A percentile compares a stretch with the other conserved stretches of the same genome.
phyloP scores from a whole-genome alignment of 2,888 invertebrate species.

The Keiferia lycopersicella region DNA sequence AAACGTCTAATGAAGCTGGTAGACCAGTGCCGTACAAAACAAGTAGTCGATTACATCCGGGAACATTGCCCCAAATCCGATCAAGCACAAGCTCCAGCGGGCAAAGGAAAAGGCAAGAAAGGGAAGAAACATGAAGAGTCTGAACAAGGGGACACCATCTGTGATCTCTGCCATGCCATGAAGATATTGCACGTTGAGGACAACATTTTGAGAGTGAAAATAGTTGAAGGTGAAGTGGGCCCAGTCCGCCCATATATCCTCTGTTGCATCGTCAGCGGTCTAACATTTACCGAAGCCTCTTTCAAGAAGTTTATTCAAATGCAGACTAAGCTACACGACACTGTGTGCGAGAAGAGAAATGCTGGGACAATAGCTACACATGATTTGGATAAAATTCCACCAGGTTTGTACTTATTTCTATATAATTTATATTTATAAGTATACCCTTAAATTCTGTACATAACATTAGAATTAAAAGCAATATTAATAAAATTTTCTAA shows the following conservation, averaged over 20 bases:
- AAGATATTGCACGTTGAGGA: constrained; percentile 77
- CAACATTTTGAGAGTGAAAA: constrained; percentile 71
- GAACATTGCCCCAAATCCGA: constrained; percentile 81
- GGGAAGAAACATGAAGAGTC: constrained; percentile 66
- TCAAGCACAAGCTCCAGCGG: constrained; percentile 43
- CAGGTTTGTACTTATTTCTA: constrained; percentile 60
- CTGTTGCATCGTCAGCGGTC: constrained; percentile 85
- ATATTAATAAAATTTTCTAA: too few species aligned
- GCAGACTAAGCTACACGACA: constrained; percentile 89
- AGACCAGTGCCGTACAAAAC: constrained; percentile 87
- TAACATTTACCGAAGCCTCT: constrained; percentile 82
- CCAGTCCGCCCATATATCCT: constrained; percentile 86
- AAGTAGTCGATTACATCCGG: constrained; percentile 88
- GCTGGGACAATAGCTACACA: constrained; percentile 92
- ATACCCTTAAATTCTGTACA: background rate
- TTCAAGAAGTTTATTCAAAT: constrained; percentile 90
- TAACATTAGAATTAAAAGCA: too few species aligned
- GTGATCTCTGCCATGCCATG: constrained; percentile 63
- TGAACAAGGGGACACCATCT: constrained; percentile 49
- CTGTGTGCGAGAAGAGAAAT: constrained; percentile 88
- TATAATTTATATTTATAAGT: constrained; percentile 17
- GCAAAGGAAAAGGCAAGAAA: constrained; percentile 64
- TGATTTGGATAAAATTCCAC: constrained; percentile 84
- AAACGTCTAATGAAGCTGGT: constrained; percentile 87
- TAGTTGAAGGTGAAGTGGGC: constrained; percentile 80